Evolutionary conservation across 2,888 invertebrate species (phyloP), one percentile per base, ranked within the genome.

Genomic region (Yponomeuta sedellus): DNA sequence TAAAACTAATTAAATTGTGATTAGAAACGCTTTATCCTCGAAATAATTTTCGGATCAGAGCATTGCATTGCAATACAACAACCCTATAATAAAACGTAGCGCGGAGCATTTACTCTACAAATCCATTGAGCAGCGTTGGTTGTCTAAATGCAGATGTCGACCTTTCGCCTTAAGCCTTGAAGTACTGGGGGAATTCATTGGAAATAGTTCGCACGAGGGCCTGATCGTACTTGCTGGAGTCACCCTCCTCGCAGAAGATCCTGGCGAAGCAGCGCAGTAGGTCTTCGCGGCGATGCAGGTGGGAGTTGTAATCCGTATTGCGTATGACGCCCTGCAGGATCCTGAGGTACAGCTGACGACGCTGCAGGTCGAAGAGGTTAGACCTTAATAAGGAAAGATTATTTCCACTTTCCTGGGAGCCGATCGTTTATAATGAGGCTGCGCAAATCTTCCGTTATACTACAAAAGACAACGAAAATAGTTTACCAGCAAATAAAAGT

Each of bases 171-270:
- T 92, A 94, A 75, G 93, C 92, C 79, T 95, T 94, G 82, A 95
- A 95, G 78, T 93, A 93, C 71, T 95, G 95, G 16, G 96, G 96
- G 91, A 96, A 97, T 85, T 97, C 96, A 82, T 96, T 96, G 70
- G 95, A 95, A 72, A 97, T 96, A 73, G 96, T 95, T 66, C 95
- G 92, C 16, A 97, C 96, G 62, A 96, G 88, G 69, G 94, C 93
- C 77, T 97, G 96, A 86, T 97, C 97, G 22, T 92, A 92, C 70
- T 94, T 92, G 79, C 96, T 96, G 73, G 93, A 91, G 34, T 94
- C 94, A 4, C 94, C 93, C 78, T 97, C 97, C 79, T 97, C 97
- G 79, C 96, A 96, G 83, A 97, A 96, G 79, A 97, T 97, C 64
- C 96, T 92, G 40, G 96, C 96, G 81, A 97, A 97, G 77, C 97